Evolutionary conservation across 2,113 vertebrate species (phyloP), one percentile per base, ranked within the genome.

Genomic region (Bungarus multicinctus): DNA sequence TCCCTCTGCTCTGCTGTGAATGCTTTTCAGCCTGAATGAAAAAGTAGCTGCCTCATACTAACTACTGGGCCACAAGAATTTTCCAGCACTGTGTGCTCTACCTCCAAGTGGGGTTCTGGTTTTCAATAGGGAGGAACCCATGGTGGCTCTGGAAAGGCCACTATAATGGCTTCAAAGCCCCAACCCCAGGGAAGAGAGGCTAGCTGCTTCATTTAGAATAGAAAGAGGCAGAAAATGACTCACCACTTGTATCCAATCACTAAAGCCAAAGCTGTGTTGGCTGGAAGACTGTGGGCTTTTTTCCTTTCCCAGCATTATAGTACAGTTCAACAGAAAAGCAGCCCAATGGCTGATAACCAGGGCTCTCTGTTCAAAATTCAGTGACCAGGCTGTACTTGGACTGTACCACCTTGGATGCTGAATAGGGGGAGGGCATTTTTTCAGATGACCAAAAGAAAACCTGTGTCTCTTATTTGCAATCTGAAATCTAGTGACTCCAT

Each of bases 201-300:
- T 90, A 87, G 92, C 94, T 91, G 94, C 92, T 9, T 57, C 12
- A 8, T 92, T 20, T 81, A 18, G 9, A 55, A 69, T 50, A 95
- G 94, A 92, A 96, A 95, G 95, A 95, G 93, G 95, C 95, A 93
- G 95, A 93, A 96, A 96, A 95, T 96, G 97, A 96, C 95, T 95
- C 96, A 96, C 91, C 93, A 97, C 94, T 97, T 97, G 97, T 96
- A 97, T 97, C 96, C 97, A 97, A 97, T 98, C 97, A 97, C 97
- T 97, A 97, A 97, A 97, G 97, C 97, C 97, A 96, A 97, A 97
- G 97, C 96, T 93, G 95, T 97, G 97, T 95, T 96, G 95, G 45
- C 74, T 3, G 95, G 96, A 97, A 96, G 97, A 97, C 97, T 97
- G 96, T 97, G 96, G 96, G 96, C 94, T 96, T 96, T 92, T 95